Evolutionary conservation across 2,113 vertebrate genomes (phyloP), one percentile per base, ranked within the genome.

Genomic region (Datnioides undecimradiatus): DNA sequence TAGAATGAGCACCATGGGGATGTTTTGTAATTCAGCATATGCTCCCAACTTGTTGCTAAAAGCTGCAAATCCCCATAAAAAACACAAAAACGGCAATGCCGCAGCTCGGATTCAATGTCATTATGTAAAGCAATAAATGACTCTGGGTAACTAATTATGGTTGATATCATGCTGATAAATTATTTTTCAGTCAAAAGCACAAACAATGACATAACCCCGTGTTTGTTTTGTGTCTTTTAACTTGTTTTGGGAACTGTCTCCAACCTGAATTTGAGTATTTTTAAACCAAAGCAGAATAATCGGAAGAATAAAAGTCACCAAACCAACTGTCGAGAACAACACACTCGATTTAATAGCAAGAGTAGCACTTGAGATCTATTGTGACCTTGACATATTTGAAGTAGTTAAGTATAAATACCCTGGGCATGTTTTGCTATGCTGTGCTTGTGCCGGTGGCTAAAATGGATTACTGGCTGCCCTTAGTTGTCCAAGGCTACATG

Each of bases 401-500:
- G 12, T 25, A 34, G 38, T 52, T 21, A 16, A 49, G n/a, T n/a
- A 48, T 43, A 46, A 51, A 79, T 72, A n/a, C 2, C 8, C 23
- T 6, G 4, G 34, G 8, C 31, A 17, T 14, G 14, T 69, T 78
- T 19, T 23, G 25, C 2, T 29, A 29, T 31, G 29, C 4, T 13
- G n/a, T 17, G 8, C 1, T 13, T 0, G 46, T 13, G 40, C 17
- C 19, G 19, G 21, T 21, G 9, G 60, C 21, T 55, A 38, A 78
- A 52, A 65, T 13, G 1, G 23, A 79, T 76, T 51, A 33, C 43
- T 46, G 1, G 14, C 43, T 71, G 29, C 48, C 23, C 36, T 76
- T 7, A 49, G 63, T 79, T 63, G 63, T 79, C 71, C 72, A 51
- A 45, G 70, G 48, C 55, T 55, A 17, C 36, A 73, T 58, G 68